phyloP scores from a whole-genome alignment of 2,113 vertebrate genomes.

The Callionymus lyra region DNA sequence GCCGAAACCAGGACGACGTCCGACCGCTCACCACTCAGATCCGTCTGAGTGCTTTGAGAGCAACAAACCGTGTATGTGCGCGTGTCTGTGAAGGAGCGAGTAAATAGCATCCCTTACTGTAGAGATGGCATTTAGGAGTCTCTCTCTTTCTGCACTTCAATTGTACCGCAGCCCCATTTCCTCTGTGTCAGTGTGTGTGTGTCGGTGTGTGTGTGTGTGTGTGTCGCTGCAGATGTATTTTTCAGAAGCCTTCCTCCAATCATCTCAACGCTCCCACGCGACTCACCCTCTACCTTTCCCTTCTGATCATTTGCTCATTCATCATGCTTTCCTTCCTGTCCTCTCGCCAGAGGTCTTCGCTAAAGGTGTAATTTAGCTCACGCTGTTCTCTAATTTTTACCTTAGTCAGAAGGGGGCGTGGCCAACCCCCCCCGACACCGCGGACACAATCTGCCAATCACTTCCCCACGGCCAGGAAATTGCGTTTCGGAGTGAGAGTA shows the following conservation, averaged over 20 bases:
- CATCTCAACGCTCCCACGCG: constrained; percentile 42
- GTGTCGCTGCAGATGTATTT: constrained; percentile 40
- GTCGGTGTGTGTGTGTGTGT: constrained; percentile 11
- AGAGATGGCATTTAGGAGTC: constrained; percentile 62
- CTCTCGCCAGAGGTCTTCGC: constrained; percentile 60
- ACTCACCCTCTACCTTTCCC: constrained; percentile 54
- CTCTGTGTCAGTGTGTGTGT: constrained; percentile 23
- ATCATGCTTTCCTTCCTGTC: constrained; percentile 60
- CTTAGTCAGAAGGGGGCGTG: constrained; percentile 59
- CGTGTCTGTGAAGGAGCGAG: constrained; percentile 14
- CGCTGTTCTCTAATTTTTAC: constrained; percentile 65
- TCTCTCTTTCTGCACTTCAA: constrained; percentile 49
- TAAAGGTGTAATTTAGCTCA: constrained; percentile 66
- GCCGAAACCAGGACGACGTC: constrained; percentile 34
- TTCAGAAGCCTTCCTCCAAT: constrained; percentile 43
- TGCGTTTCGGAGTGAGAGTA: constrained; percentile 57
- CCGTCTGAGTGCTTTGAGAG: constrained; percentile 57
- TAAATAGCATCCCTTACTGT: constrained; percentile 54
- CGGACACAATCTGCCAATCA: constrained; percentile 67
- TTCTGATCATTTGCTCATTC: constrained; percentile 65
- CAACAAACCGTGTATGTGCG: constrained; percentile 29
- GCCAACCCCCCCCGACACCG: constrained; percentile 49
- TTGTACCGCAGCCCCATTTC: constrained; percentile 55
- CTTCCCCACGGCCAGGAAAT: constrained; percentile 56
- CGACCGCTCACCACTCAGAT: constrained; percentile 46